Evolutionary conservation across 1,140 invertebrate species (phyloP), one percentile per base, ranked within the genome.

Genomic region (Anastrepha obliqua): DNA sequence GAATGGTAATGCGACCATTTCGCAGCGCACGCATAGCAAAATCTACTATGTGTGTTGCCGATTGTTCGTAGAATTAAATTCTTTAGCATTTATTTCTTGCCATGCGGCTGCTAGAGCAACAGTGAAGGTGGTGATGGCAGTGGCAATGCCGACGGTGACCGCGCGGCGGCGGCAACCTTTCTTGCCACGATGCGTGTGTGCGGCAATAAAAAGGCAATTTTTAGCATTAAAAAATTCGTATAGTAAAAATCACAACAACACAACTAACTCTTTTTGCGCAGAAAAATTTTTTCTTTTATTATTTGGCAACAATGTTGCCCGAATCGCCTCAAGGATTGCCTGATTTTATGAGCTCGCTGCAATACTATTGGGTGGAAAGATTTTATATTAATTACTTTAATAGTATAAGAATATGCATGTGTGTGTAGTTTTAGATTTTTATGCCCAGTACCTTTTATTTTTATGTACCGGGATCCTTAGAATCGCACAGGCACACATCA

Each of bases 1-100:
- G 44, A 51, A 81, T 81, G 74, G 89, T 78, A 88, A 88, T 65
- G 67, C 51, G 20, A 58, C 78, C 87, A 86, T 81, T 81, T 81
- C 17, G 47, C 74, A 81, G 74, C 74, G 74, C 74, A 81, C 74
- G 74, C 44, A 81, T 3, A 81, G 17, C 47, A 51, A 55, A 8
- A 44, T 51, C 74, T 81, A 15, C 9, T 67, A 42, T 55, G 70
- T 6, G 39, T 74, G 5, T 74, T 74, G 17, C 9, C 9, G 44
- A 67, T 55, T 81, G 15, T 15, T 62, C 13, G 44, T 47, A 3
- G 67, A 4, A 74, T 47, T 42, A n/a, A 47, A 47, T 47, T 81
- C 74, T 9, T 55, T 20, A 55, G 74, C 74, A 55, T 81, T 81
- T 81, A 81, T 51, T 81, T 81, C 74, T 15, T 81, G 74, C 20